Conservation (phyloP, 92 coral and sea anemone genomes). For the Pocillopora meandrina region DNA sequence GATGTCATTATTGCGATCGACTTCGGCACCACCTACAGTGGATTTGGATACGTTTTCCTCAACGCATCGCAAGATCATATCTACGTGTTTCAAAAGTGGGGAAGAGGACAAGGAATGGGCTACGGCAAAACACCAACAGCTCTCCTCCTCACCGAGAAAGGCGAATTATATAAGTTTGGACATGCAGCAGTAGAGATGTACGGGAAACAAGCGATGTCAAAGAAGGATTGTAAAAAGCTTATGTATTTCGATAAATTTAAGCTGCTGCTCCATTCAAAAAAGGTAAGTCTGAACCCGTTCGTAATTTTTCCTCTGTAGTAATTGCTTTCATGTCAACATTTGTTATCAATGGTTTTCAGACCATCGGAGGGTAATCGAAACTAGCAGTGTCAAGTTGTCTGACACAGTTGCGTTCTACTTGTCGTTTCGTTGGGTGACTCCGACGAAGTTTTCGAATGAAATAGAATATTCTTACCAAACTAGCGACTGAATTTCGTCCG, state of each 20-base stretch:
- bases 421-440: too few relatives aligned
- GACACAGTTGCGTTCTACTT: too few relatives aligned
- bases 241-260: constrained; percentile 46
- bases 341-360: too few relatives aligned
- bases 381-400: too few relatives aligned
- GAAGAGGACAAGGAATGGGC: constrained; percentile 50
- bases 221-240: constrained; percentile 37
- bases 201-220: constrained; percentile 47
- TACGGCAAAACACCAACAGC: constrained; percentile 50
- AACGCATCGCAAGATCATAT: constrained; percentile 44
- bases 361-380: too few relatives aligned
- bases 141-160: constrained; percentile 41
- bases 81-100: constrained; percentile 47
- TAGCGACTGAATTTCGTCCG: too few relatives aligned
- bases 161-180: constrained; percentile 41
- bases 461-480: too few relatives aligned
- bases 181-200: constrained; percentile 47
- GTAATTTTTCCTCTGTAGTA: background rate
- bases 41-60: constrained; percentile 36
- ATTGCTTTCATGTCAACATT: too few relatives aligned
- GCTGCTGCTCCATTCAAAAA: constrained; percentile 32
- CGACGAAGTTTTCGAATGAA: too few relatives aligned
- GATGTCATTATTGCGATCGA: constrained; percentile 51
- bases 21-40: constrained; percentile 54
- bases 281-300: constrained; percentile 11